phyloP scores from a whole-genome alignment of 2,888 invertebrate species.

The Chaetoderma sp. region DNA sequence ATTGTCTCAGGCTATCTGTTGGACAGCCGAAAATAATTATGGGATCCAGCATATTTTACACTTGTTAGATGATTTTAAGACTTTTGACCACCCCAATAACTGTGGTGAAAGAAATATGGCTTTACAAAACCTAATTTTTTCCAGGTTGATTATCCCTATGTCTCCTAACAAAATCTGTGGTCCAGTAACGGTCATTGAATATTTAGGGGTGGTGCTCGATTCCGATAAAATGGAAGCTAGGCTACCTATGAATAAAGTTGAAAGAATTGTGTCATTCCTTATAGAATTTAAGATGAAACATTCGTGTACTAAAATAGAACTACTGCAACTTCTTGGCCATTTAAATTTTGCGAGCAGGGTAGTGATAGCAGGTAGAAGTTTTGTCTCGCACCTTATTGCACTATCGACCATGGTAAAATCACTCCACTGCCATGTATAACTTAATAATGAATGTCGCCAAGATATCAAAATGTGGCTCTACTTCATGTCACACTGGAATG shows the following conservation, averaged over 20 bases:
- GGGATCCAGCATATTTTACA: conserved; percentile 10
- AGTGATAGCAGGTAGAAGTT: conserved; percentile 26
- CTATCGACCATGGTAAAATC: conserved; percentile 18
- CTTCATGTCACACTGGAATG: conserved; percentile 23
- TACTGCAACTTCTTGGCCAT: conserved; percentile 24
- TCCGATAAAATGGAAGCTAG: conserved; percentile 25
- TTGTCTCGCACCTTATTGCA: conserved; percentile 27
- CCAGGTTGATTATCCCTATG: conserved; percentile 21
- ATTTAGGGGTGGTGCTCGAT: conserved; percentile 30
- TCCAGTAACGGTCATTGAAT: conserved; percentile 26
- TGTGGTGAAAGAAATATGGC: conserved; percentile 12
- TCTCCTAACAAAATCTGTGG: conserved; percentile 26
- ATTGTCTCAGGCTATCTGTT: conserved; percentile 12
- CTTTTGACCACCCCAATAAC: conserved; percentile 11
- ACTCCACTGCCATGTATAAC: conserved; percentile 16
- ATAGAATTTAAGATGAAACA: conserved; percentile 1
- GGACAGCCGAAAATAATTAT: conserved; percentile 15
- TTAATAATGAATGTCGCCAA: conserved; percentile 19
- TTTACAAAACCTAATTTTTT: conserved; percentile 5
- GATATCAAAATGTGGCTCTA: conserved; percentile 24
- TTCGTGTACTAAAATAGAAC: conserved; percentile 27
- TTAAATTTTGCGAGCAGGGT: conserved; percentile 28
- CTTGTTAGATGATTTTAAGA: conserved; percentile 23
- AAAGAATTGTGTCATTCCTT: conserved; percentile 14
- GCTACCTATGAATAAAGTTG: conserved; percentile 23